Evolutionary conservation across 2,113 vertebrate species (phyloP), one percentile per base, ranked within the genome.

Genomic region (Danionella cerebrum): DNA sequence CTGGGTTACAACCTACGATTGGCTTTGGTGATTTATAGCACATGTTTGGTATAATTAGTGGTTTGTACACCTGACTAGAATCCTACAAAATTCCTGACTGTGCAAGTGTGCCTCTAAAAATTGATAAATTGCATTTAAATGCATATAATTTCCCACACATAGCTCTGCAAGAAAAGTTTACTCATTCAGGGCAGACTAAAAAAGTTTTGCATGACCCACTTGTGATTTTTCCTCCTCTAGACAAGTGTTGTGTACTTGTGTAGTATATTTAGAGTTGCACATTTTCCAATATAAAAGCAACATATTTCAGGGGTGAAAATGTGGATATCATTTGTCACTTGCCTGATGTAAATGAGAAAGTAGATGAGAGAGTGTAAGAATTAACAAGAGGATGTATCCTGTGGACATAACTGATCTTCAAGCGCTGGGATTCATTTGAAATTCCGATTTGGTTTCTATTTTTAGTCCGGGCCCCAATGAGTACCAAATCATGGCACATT

Each of bases 401-500:
- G 64, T 73, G 73, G 64, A 73, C 64, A 73, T 66, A 69, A 69
- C 60, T 76, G 67, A 73, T 76, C 71, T 73, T 47, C 51, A 70
- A 65, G 48, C 65, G 58, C 51, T 50, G 50, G 54, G 58, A 70
- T 35, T 69, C 71, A 66, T 76, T 69, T 76, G 38, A 73, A 76
- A 78, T 68, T 78, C 67, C 60, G 60, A 75, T 75, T 45, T 41
- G 45, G 13, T 4, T 39, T 70, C 69, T 71, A 76, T 76, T 69
- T 78, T 73, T 69, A 39, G 70, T 29, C 16, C 24, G 69, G 57
- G 19, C 60, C 36, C 42, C 55, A 54, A 60, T 47, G 29, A 59
- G 65, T 36, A 44, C 65, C 65, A 65, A 65, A 50, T 36, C n/a
- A 64, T 64, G 36, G 57, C 55, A 50, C 13, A 55, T 67, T 45